A percentile compares a stretch with the other conserved stretches of the same genome.
Conservation (phyloP, 1,140 invertebrate species). For the Lanistes nyassanus region DNA sequence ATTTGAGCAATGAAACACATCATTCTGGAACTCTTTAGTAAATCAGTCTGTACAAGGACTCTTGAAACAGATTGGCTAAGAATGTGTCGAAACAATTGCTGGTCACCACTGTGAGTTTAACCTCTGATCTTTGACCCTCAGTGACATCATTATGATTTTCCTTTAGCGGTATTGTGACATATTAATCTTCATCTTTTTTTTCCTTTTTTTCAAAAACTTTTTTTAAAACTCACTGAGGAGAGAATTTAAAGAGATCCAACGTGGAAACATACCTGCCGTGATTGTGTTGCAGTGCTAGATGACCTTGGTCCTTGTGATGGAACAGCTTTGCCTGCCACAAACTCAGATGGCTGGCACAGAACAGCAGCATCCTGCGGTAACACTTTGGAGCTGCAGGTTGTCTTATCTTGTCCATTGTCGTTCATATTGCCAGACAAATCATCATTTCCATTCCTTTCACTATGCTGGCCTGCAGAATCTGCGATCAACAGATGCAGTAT, state of each 20-base stretch:
- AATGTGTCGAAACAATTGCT: no score
- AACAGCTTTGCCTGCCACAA: slow-evolving; percentile 38
- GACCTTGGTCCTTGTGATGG: slow-evolving; percentile 52
- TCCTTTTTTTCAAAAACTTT: no score
- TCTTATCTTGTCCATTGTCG: slow-evolving; percentile 44
- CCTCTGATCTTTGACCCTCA: no score
- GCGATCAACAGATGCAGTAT: not conserved
- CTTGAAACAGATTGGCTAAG: no score
- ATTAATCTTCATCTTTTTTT: no score
- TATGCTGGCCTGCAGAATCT: no score
- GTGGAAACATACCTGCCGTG: slow-evolving; percentile 11
- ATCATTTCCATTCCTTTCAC: slow-evolving; percentile 15
- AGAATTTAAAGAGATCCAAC: not conserved
- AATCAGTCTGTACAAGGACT: no score
- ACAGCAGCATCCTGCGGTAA: slow-evolving; percentile 44
- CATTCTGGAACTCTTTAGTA: no score
- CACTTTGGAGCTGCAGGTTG: slow-evolving; percentile 39
- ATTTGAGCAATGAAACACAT: no score
- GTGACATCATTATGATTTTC: not conserved
- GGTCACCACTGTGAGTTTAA: no score
- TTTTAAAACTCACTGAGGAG: no score
- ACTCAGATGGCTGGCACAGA: slow-evolving; percentile 25
- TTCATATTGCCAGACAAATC: slow-evolving; percentile 43
- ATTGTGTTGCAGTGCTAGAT: slow-evolving; percentile 22
- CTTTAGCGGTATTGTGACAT: no score